These are phyloP conservation scores for Iselma pallidipennis DNA, from an alignment of 2,888 invertebrate genomes.

Conservation along the genomic window DNA sequence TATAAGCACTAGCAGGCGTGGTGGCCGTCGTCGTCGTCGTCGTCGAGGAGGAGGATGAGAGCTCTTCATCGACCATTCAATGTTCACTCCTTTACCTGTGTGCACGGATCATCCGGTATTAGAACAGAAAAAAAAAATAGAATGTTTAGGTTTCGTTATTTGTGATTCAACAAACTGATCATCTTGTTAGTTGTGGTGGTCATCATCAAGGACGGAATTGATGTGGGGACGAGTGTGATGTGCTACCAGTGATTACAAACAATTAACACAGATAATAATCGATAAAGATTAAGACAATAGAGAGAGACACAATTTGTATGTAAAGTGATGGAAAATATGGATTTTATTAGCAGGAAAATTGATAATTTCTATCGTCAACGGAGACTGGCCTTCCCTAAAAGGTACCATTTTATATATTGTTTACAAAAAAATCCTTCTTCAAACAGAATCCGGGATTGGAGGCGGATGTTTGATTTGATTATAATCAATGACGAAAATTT, in stretches of 20 bases:
- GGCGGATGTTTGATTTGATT: too few species aligned
- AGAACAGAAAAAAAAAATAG: background rate
- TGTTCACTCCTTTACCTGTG: background rate
- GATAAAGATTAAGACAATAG: too few species aligned
- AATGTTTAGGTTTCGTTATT: too few species aligned
- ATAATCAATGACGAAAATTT: too few species aligned
- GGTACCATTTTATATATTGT: background rate
- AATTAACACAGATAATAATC: too few species aligned
- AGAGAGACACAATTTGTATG: too few species aligned
- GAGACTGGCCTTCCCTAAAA: constrained; percentile 2
- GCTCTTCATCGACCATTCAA: background rate
- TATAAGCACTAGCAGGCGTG: background rate
- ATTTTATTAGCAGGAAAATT: background rate
- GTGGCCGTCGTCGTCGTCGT: background rate
- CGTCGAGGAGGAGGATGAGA: background rate
- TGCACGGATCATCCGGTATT: background rate
- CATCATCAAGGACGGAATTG: background rate
- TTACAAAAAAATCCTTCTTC: background rate
- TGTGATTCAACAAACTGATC: background rate
- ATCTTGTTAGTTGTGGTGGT: too few species aligned
- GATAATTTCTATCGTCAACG: constrained; percentile 7
- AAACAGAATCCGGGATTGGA: background rate
- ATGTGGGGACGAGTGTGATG: background rate
- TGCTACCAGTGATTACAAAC: constrained; percentile 1
- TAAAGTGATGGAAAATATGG: background rate